Evolutionary conservation across 2,113 vertebrate species (phyloP).

Genomic region (Myrmophylax atrothorax): DNA sequence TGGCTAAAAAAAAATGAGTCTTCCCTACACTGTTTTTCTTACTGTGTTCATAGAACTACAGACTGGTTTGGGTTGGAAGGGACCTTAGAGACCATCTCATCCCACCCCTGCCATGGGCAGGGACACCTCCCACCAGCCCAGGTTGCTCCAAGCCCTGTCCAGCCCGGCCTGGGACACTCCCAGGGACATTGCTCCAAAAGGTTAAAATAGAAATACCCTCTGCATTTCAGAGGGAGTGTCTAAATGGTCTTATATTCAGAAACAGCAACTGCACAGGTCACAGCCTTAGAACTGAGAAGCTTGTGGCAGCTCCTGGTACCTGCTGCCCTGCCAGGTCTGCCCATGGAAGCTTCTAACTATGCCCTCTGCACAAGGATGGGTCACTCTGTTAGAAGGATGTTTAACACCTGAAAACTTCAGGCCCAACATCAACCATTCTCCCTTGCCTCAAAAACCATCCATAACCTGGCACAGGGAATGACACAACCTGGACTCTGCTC

Average conservation of each 20-base stretch:
- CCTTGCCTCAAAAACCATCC: background rate
- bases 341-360: background rate
- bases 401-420: background rate
- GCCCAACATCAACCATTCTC: background rate
- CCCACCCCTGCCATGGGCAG: background rate
- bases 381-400: background rate
- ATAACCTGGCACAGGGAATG: background rate
- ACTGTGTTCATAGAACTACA: background rate
- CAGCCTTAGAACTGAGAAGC: background rate
- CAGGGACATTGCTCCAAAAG: background rate
- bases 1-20: background rate
- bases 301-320: background rate
- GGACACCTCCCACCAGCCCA: background rate
- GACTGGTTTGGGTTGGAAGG: background rate
- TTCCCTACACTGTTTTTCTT: background rate
- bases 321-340: background rate
- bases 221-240: background rate
- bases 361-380: background rate
- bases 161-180: accelerated
- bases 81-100: background rate
- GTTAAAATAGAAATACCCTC: background rate
- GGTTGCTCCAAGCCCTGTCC: accelerated
- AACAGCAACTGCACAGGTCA: background rate
- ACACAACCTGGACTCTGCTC: slow-evolving; percentile 19
- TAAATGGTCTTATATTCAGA: accelerated